phyloP scores from a whole-genome alignment of 2,797 vertebrate genomes.

The Zalophus californianus region DNA sequence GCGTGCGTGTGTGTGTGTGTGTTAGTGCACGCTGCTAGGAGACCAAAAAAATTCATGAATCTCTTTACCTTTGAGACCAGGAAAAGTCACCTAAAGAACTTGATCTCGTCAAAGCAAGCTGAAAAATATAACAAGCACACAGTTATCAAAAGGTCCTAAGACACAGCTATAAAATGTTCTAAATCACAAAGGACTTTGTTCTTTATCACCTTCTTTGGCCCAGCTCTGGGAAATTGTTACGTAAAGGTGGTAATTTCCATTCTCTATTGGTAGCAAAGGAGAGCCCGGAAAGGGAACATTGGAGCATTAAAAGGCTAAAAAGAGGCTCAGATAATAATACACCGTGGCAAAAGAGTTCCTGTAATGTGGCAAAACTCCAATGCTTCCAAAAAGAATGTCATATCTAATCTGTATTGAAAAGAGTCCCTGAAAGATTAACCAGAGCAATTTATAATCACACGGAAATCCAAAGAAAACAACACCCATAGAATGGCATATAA shows the following conservation, averaged over 20 bases:
- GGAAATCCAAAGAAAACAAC: constrained; percentile 50
- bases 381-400: constrained; percentile 6
- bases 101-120: constrained; percentile 89
- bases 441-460: constrained; percentile 17
- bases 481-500: neutral
- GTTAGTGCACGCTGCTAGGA: neutral
- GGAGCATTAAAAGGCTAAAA: neutral
- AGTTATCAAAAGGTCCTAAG: constrained; percentile 2
- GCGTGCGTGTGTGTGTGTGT: neutral
- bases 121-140: constrained; percentile 82
- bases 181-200: constrained; percentile 10
- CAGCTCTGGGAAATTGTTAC: neutral
- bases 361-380: constrained; percentile 23
- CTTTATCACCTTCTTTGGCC: constrained; percentile 10
- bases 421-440: constrained; percentile 34
- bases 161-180: neutral
- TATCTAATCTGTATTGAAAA: constrained; percentile 29
- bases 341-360: neutral
- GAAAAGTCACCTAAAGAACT: constrained; percentile 91
- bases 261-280: constrained; percentile 15
- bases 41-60: neutral
- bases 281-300: neutral
- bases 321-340: neutral
- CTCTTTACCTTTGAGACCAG: constrained; percentile 93
- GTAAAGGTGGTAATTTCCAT: neutral